Evolutionary conservation across 2,797 vertebrate species (phyloP), one percentile per base, ranked within the genome.

Genomic region (Falco concolor): DNA sequence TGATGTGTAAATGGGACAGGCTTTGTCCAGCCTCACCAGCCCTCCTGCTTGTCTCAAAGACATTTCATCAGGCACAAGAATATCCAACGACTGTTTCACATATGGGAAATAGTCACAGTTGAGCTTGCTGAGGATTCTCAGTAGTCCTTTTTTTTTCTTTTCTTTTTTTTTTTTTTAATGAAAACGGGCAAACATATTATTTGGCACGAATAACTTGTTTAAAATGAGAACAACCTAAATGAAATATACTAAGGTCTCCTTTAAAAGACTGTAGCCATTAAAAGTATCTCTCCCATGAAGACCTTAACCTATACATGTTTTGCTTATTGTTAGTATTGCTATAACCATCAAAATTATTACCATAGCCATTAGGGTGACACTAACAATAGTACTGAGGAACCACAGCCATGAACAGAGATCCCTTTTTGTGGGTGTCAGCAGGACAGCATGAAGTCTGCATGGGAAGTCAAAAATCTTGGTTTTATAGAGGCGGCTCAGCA

Each of bases 1-100:
- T 2, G 12, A 49, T 44, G 17, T 2, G 1, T 23, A 72, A 45
- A 53, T 0, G 1, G 49, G 27, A 9, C 50, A 61, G 63, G 32
- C 34, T 73, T 86, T 1, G 1, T 34, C 44, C 73, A 88, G 63
- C 17, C 38, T 69, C 67, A 65, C 9, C 40, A 81, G 27, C 16
- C 24, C 25, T 57, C 18, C 13, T 54, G 28, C n/a, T 72, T 84
- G 49, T 30, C 74, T 56, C 21, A 2, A n/a, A 67, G 12, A 6
- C 45, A 47, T 70, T 83, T 70, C 64, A 76, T 12, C 63, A 70
- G 57, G 34, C 47, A 72, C 21, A 85, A 74, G 59, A 75, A 73
- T 45, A 77, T 12, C 18, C 53, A 25, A 12, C 53, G 34, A 52
- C n/a, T 60, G n/a, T 76, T 22, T 28, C 50, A 59, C 4, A 2